Conservation (phyloP, 64 coral and sea anemone genomes). For the Pocillopora verrucosa region DNA sequence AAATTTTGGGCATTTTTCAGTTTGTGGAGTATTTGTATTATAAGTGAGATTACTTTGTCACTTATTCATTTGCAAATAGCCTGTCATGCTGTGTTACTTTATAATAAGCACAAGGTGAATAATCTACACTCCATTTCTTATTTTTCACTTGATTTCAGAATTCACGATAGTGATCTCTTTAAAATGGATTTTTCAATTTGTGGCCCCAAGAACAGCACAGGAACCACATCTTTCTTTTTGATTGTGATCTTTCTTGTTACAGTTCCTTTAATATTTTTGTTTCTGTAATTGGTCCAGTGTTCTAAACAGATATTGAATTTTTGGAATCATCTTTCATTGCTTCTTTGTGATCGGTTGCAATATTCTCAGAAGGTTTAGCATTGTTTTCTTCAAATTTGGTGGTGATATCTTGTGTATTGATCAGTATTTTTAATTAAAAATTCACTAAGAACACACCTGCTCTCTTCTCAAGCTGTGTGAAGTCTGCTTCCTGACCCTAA, state of each 20-base stretch:
- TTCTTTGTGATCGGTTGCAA: not conserved
- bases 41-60: not conserved
- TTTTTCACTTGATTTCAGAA: conserved; percentile 1
- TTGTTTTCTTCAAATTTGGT: not conserved
- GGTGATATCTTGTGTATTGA: conserved; percentile 1
- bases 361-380: not conserved
- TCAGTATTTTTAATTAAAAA: conserved; percentile 34
- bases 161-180: not conserved
- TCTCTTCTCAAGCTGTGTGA: conserved; percentile 11
- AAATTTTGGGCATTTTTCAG: not conserved
- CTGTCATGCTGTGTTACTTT: not conserved
- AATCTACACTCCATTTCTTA: not conserved
- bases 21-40: not conserved
- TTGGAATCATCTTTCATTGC: not conserved
- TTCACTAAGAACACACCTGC: conserved; percentile 24
- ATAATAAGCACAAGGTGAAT: conserved; percentile 12
- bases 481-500: conserved; percentile 22
- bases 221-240: not conserved
- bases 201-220: not conserved
- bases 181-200: not conserved
- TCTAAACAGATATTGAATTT: not conserved
- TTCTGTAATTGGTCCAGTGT: not conserved
- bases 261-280: not conserved
- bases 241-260: not conserved
- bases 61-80: not conserved